Base-by-base conservation (phyloP, 1,140 invertebrate genomes). In the Zaprionus ornatus region DNA sequence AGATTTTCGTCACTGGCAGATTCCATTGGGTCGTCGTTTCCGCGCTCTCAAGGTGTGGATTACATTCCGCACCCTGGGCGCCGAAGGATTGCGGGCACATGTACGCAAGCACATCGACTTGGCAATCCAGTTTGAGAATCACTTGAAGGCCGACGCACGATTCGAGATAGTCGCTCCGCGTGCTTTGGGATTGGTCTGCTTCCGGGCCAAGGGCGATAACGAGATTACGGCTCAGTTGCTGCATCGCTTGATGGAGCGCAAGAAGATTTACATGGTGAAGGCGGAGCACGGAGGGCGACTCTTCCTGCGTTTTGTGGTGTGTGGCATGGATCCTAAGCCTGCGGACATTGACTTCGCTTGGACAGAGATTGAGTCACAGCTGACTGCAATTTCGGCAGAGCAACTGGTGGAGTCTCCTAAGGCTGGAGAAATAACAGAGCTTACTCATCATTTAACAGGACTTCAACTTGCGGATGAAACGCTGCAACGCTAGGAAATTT, bases 1-100 rank as follows among this genome's bases (percentile, higher is more conserved):
- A 0, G 98, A 99, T 90, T 99, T 97, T 82, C 92, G 99, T 94
- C 97, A 99, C 90, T 99, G 98, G 97, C 98, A 99, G 93, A 98
- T 99, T 83, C 95, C 98, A 12, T 92, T 99, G 40, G 98, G 98
- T 5, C 94, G 98, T 60, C 94, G 98, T 79, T 99, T 99, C 88
- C 95, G 98, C 21, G 95, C 98, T 0, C 93, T 99, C 5, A 99
- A 99, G 93, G 92, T 99, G 3, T 99, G 99, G 98, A 98, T 98
- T 75, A 97, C 98, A 0, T 92, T 99, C 57, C 94, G 98, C 74
- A 94, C 96, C 7, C 96, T 97, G 77, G 98, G 98, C 0, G 94
- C 96, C 2, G 94, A 96, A 77, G 97, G 97, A 10, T 93, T 99
- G 7, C 95, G 97, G 80, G 94, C 94, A 1, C 95, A 98, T 82